phyloP scores from a whole-genome alignment of 2,888 invertebrate genomes.

The Metopia argyrocephala region DNA sequence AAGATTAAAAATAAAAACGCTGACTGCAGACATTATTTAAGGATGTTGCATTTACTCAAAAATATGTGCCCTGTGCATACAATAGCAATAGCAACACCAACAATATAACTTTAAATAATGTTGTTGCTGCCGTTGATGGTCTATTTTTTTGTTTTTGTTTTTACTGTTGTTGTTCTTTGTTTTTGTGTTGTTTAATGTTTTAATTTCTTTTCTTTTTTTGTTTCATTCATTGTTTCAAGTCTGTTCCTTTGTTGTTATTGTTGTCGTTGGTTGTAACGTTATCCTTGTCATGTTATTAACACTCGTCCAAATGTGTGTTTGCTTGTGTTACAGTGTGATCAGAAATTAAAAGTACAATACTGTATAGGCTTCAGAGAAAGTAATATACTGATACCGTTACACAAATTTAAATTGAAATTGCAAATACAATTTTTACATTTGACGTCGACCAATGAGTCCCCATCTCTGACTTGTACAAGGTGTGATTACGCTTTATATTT shows the following conservation, averaged over 20 bases:
- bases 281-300: slow-evolving; percentile 40
- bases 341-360: neutral
- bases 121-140: slow-evolving; percentile 22
- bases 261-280: slow-evolving; percentile 36
- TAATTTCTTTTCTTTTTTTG: slow-evolving; percentile 62
- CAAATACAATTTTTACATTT: too few relatives aligned
- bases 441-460: too few relatives aligned
- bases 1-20: slow-evolving; percentile 38
- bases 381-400: neutral
- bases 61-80: slow-evolving; percentile 42
- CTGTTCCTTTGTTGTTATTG: slow-evolving; percentile 29
- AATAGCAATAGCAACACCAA: slow-evolving; percentile 11
- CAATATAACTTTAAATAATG: neutral
- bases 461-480: too few relatives aligned
- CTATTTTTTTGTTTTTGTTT: slow-evolving; percentile 39
- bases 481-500: too few relatives aligned
- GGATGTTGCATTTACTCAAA: slow-evolving; percentile 54
- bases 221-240: slow-evolving; percentile 59
- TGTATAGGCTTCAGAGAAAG: neutral
- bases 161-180: neutral
- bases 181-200: slow-evolving; percentile 62
- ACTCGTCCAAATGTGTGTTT: neutral
- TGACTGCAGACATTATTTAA: slow-evolving; percentile 58
- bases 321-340: neutral
- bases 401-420: too few relatives aligned